Conservation (phyloP, 2,113 vertebrate genomes). For the Grantiella picta region DNA sequence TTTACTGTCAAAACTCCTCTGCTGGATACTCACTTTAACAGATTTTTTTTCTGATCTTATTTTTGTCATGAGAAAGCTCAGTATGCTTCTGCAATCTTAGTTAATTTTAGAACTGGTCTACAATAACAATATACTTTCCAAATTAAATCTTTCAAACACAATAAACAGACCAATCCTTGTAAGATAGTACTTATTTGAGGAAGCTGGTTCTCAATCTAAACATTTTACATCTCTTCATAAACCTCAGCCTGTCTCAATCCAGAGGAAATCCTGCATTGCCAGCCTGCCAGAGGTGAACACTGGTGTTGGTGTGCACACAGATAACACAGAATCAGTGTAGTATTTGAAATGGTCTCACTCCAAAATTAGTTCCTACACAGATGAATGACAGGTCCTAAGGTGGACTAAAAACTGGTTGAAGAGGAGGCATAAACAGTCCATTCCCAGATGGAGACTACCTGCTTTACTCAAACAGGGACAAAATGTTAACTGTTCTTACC, state of each 20-base stretch:
- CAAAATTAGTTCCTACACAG: background rate
- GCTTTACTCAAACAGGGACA: background rate
- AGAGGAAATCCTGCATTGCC: background rate
- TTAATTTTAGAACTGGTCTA: slow-evolving; percentile 38
- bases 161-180: background rate
- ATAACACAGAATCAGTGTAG: background rate
- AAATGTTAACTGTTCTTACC: background rate
- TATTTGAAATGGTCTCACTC: rapidly evolving
- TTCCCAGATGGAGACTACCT: background rate
- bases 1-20: background rate
- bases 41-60: background rate
- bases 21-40: background rate
- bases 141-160: background rate
- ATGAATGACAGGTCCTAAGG: background rate
- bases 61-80: background rate
- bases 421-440: background rate
- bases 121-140: background rate
- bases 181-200: background rate
- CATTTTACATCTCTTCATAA: background rate
- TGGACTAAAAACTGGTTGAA: background rate
- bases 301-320: background rate
- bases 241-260: background rate
- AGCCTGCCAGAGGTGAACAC: background rate
- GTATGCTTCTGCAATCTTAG: background rate
- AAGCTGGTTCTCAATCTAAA: background rate